phyloP scores from a whole-genome alignment of 2,888 invertebrate species.

The Coremacera marginata region DNA sequence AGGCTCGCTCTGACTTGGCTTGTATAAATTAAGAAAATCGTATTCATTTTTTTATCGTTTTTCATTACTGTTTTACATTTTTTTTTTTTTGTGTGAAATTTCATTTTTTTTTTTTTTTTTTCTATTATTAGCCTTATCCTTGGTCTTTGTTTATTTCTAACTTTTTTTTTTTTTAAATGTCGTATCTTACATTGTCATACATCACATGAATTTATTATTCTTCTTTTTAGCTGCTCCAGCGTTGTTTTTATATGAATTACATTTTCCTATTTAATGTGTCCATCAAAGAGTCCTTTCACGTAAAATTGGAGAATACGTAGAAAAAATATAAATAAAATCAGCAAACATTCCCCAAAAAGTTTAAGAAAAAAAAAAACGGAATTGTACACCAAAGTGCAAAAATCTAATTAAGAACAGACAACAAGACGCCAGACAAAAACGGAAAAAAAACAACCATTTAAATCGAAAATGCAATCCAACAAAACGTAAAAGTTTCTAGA shows the following conservation, averaged over 20 bases:
- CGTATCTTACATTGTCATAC: conserved; percentile 13
- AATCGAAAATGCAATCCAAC: no score
- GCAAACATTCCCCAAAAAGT: no score
- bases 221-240: neutral
- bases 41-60: neutral
- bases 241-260: neutral
- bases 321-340: neutral
- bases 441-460: no score
- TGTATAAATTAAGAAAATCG: conserved; percentile 1
- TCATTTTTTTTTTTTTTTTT: neutral
- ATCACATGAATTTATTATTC: conserved; percentile 30
- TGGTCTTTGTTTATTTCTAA: conserved; percentile 1
- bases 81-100: neutral
- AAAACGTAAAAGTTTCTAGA: no score
- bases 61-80: neutral
- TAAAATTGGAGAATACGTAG: neutral
- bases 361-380: no score
- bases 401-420: no score
- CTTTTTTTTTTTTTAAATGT: neutral
- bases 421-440: no score
- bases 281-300: conserved; percentile 32
- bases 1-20: neutral
- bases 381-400: no score
- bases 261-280: conserved; percentile 23
- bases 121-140: neutral